Conservation (phyloP, 2,797 vertebrate genomes). For the Sternarchorhynchus goeldii region DNA sequence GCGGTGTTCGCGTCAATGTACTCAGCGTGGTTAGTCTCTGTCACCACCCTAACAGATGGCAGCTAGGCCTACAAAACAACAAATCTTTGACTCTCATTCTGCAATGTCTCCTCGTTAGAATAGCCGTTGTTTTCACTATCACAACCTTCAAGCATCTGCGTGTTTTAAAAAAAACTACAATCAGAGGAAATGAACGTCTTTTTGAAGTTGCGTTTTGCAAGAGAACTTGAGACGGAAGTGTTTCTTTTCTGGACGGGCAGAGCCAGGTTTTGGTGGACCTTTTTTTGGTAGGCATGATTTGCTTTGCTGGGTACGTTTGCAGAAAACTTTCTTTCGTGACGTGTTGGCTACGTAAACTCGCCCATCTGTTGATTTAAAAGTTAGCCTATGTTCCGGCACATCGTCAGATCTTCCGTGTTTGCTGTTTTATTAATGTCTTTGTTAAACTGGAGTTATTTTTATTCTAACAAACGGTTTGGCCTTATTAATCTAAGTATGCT, state of each 20-base stretch:
- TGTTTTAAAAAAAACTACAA: too few species aligned
- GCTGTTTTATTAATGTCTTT: background rate
- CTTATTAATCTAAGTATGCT: too few species aligned
- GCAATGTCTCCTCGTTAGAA: too few species aligned
- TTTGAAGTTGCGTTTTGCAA: background rate
- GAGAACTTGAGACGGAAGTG: constrained; percentile 9
- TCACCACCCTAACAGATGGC: constrained; percentile 9
- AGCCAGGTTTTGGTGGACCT: background rate
- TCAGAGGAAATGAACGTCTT: background rate
- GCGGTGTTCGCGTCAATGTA: background rate
- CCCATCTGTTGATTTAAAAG: background rate
- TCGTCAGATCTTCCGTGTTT: background rate
- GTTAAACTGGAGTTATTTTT: too few species aligned
- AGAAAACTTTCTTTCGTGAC: background rate
- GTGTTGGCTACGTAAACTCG: too few species aligned
- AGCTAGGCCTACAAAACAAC: constrained; percentile 5
- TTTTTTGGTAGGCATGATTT: constrained; percentile 5
- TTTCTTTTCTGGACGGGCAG: constrained; percentile 33
- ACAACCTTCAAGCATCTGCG: too few species aligned
- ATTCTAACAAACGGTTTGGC: too few species aligned
- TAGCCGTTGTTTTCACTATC: too few species aligned
- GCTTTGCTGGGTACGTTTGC: background rate
- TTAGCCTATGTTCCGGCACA: too few species aligned
- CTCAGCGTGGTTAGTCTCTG: background rate
- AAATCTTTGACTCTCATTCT: too few species aligned